Evolutionary conservation across 1,140 invertebrate species (phyloP).

Genomic region (Chymomyza costata): DNA sequence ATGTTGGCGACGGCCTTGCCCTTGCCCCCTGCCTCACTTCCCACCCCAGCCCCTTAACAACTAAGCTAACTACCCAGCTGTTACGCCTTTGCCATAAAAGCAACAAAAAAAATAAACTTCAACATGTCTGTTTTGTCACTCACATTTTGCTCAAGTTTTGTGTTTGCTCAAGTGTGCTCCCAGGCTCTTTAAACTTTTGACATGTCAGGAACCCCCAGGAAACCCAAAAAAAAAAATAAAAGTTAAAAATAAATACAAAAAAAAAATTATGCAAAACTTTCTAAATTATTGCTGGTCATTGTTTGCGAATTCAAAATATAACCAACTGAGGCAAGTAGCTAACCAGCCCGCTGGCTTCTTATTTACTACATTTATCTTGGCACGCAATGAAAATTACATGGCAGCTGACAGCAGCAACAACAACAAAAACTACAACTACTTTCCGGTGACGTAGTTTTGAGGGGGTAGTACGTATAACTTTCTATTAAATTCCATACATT

Average conservation of each 20-base stretch:
- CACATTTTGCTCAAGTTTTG: not conserved
- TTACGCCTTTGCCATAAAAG: not conserved
- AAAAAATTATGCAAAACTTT: constrained; percentile 38
- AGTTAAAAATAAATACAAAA: too few relatives aligned
- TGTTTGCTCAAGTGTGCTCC: constrained; percentile 10
- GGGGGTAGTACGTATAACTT: too few relatives aligned
- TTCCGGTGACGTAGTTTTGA: too few relatives aligned
- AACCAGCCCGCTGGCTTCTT: not conserved
- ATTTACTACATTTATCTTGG: constrained; percentile 20
- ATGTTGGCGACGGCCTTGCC: too few relatives aligned
- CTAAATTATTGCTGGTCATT: constrained; percentile 50
- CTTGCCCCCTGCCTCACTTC: too few relatives aligned
- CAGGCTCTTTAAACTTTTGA: constrained; percentile 21
- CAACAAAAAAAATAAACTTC: constrained; percentile 14
- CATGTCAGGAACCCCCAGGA: constrained; percentile 18
- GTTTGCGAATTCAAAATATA: constrained; percentile 23
- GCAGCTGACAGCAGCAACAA: not conserved
- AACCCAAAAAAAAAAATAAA: not conserved
- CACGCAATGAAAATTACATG: constrained; percentile 23
- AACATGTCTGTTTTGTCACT: constrained; percentile 17
- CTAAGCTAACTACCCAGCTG: too few relatives aligned
- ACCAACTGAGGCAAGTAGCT: constrained; percentile 5
- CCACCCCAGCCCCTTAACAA: not conserved
- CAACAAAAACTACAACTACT: too few relatives aligned
- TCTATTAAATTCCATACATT: too few relatives aligned